phyloP scores from a whole-genome alignment of 1,140 invertebrate genomes.

The Drosophila sp. region DNA sequence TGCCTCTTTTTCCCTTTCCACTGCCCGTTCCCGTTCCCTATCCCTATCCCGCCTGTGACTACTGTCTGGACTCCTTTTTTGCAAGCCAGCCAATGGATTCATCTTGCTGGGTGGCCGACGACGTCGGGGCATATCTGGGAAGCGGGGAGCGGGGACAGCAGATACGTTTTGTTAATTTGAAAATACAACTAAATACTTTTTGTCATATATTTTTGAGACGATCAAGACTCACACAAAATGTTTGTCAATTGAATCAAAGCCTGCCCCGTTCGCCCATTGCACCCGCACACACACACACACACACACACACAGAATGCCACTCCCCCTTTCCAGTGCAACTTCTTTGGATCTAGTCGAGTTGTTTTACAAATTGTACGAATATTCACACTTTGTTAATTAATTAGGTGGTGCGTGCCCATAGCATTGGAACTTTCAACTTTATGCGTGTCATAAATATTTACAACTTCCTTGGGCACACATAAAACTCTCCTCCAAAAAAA shows the following conservation, averaged over 20 bases:
- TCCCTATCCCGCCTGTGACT: background rate
- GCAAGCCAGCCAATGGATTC: conserved; percentile 28
- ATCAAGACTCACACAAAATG: conserved; percentile 24
- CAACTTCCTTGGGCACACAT: conserved; percentile 70
- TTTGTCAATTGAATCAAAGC: conserved; percentile 34
- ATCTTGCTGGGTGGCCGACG: conserved; percentile 59
- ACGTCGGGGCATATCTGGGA: conserved; percentile 49
- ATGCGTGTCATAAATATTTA: conserved; percentile 70
- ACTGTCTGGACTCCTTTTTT: conserved; percentile 29
- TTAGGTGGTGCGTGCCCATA: conserved; percentile 61
- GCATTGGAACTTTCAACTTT: conserved; percentile 54
- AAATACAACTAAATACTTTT: conserved; percentile 13
- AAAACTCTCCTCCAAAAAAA: conserved; percentile 42
- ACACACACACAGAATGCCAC: conserved; percentile 13
- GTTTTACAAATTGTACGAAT: conserved; percentile 49
- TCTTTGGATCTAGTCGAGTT: background rate
- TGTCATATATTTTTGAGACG: background rate
- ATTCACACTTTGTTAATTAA: conserved; percentile 77
- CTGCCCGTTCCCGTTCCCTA: conserved; percentile 11
- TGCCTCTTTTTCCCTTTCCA: background rate
- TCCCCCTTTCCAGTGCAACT: background rate
- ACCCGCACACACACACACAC: background rate
- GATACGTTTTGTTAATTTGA: conserved; percentile 15
- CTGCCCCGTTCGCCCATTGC: conserved; percentile 19
- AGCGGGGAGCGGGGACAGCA: background rate